A percentile compares a stretch with the other conserved stretches of the same genome.
Evolutionary conservation across 2,888 invertebrate genomes (phyloP).

Genomic region (Trichogramma evanescens): DNA sequence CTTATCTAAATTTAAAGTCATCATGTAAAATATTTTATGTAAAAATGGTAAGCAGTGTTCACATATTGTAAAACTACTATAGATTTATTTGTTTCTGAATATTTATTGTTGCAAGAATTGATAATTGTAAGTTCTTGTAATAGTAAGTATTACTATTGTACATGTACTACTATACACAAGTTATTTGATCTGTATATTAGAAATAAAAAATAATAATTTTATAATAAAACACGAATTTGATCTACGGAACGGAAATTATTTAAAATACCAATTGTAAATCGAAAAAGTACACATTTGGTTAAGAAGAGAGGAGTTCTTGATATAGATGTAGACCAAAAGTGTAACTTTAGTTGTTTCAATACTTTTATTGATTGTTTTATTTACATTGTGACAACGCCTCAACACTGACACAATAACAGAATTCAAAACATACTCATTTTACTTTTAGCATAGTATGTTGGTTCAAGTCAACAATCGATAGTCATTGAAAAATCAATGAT

Average conservation of each 20-base stretch:
- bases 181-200: slow-evolving; percentile 28
- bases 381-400: slow-evolving; percentile 34
- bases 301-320: neutral
- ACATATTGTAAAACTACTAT: slow-evolving; percentile 21
- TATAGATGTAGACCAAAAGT: neutral
- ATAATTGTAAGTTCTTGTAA: slow-evolving; percentile 21
- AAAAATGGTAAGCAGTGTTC: slow-evolving; percentile 7
- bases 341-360: slow-evolving; percentile 14
- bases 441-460: slow-evolving; percentile 12
- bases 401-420: slow-evolving; percentile 15
- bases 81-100: slow-evolving; percentile 21
- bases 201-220: slow-evolving; percentile 29
- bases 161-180: slow-evolving; percentile 22
- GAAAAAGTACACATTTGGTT: neutral
- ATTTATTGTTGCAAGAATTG: slow-evolving; percentile 19
- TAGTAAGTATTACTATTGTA: slow-evolving; percentile 23
- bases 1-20: too few relatives aligned
- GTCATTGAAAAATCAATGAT: slow-evolving; percentile 11
- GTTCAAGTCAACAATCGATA: slow-evolving; percentile 7
- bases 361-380: slow-evolving; percentile 38
- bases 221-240: slow-evolving; percentile 28
- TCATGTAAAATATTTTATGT: too few relatives aligned
- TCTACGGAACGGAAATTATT: slow-evolving; percentile 2
- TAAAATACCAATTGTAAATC: too few relatives aligned
- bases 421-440: slow-evolving; percentile 12